These are phyloP conservation scores for Notothenia rossii DNA, from an alignment of 2,113 vertebrate genomes.

Conservation along the genomic window DNA sequence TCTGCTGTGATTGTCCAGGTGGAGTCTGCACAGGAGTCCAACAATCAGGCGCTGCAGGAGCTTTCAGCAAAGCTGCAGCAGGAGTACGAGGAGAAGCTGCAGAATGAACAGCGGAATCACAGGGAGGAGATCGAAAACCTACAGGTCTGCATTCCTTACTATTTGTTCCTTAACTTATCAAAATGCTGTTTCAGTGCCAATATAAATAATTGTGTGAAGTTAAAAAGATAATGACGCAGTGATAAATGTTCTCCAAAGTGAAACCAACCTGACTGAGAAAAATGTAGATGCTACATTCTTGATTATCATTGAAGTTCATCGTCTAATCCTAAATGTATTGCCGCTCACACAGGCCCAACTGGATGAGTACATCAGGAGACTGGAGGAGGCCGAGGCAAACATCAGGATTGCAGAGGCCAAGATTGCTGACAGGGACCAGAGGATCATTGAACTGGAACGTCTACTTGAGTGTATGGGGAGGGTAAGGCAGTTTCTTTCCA, in stretches of 20 bases:
- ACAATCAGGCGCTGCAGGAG: constrained; percentile 88
- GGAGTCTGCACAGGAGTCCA: constrained; percentile 90
- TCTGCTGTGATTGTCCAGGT: constrained; percentile 81
- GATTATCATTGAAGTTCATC: neutral
- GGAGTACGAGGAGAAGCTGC: constrained; percentile 89
- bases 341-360: constrained; percentile 86
- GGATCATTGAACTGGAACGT: constrained; percentile 91
- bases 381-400: constrained; percentile 93
- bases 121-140: constrained; percentile 90
- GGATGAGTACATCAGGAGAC: constrained; percentile 89
- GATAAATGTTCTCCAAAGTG: neutral
- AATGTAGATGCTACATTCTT: neutral
- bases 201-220: neutral
- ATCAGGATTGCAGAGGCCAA: constrained; percentile 87
- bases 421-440: constrained; percentile 92
- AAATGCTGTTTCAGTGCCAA: constrained; percentile 10
- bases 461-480: constrained; percentile 93
- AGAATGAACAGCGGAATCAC: constrained; percentile 88
- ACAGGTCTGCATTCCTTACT: constrained; percentile 79
- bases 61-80: constrained; percentile 89
- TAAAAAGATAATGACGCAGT: neutral
- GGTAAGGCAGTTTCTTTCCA: constrained; percentile 71
- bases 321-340: constrained; percentile 6
- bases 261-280: neutral
- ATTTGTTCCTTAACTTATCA: constrained; percentile 22